phyloP scores from a whole-genome alignment of 1,140 invertebrate species.

The Meloidogyne chitwoodi region DNA sequence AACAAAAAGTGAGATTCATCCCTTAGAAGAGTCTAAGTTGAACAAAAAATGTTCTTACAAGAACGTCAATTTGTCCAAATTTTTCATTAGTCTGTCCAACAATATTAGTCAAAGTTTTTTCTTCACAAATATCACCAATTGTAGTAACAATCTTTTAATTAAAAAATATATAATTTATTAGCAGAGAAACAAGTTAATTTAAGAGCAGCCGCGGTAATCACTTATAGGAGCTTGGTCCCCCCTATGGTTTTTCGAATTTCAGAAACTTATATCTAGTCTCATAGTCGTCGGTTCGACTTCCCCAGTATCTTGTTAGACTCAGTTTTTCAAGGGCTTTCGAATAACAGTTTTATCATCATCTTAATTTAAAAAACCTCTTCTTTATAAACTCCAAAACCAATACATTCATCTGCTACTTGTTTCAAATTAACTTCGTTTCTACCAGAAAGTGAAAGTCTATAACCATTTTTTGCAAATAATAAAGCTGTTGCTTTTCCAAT shows the following conservation, averaged over 20 bases:
- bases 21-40: too few species aligned
- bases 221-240: too few species aligned
- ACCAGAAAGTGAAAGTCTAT: conserved; percentile 71
- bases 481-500: conserved; percentile 68
- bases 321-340: too few species aligned
- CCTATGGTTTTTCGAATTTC: too few species aligned
- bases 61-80: conserved; percentile 36
- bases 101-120: conserved; percentile 27
- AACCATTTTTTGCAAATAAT: conserved; percentile 72
- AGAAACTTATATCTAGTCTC: too few species aligned
- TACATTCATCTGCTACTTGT: conserved; percentile 68
- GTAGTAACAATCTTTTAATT: conserved; percentile 49
- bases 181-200: too few species aligned
- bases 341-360: too few species aligned
- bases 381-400: conserved; percentile 40
- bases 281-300: too few species aligned
- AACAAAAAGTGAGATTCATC: too few species aligned
- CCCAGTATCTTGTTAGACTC: too few species aligned
- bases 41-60: conserved; percentile 13
- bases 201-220: too few species aligned
- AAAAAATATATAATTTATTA: background rate
- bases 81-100: conserved; percentile 33
- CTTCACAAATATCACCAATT: conserved; percentile 50
- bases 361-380: conserved; percentile 29
- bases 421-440: conserved; percentile 71